Percentiles rank a stretch among this genome's conserved stretches.
These are phyloP conservation scores for Esox lucius DNA, from an alignment of 2,797 vertebrate genomes.

Conservation along the genomic window DNA sequence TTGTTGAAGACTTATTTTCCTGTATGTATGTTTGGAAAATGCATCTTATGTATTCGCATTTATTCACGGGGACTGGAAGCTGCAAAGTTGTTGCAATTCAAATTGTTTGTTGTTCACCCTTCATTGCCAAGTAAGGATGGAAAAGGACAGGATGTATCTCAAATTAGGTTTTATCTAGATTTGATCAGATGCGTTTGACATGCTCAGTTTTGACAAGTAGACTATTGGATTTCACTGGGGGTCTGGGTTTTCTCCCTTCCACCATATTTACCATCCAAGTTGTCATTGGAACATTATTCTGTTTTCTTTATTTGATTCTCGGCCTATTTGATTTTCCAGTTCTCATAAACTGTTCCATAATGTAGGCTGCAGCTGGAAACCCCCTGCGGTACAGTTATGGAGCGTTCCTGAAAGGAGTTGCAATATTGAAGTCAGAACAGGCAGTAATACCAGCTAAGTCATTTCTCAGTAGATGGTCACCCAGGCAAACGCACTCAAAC, in stretches of 20 bases:
- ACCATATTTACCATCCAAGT: background rate
- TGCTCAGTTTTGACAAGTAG: constrained; percentile 32
- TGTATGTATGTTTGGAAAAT: background rate
- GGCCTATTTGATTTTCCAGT: constrained; percentile 3
- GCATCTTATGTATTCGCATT: constrained; percentile 18
- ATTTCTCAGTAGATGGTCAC: background rate
- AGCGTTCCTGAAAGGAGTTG: background rate
- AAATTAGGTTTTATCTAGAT: constrained; percentile 31
- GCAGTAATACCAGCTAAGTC: background rate
- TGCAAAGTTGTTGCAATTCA: constrained; percentile 26
- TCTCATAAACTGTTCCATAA: background rate
- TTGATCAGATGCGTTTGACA: constrained; percentile 1
- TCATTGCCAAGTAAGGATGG: constrained; percentile 30
- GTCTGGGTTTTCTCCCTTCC: background rate
- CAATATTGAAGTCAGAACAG: no score
- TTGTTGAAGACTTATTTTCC: background rate
- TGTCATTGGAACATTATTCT: background rate
- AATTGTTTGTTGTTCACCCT: constrained; percentile 23
- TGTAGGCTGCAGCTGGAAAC: background rate
- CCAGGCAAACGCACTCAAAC: background rate
- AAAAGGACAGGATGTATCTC: constrained; percentile 19
- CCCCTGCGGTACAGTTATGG: background rate
- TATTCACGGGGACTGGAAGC: constrained; percentile 19
- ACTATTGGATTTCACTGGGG: constrained; percentile 16
- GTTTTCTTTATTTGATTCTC: background rate